Evolutionary conservation across 2,113 vertebrate species (phyloP), one percentile per base, ranked within the genome.

Genomic region (Okapia johnstoni): DNA sequence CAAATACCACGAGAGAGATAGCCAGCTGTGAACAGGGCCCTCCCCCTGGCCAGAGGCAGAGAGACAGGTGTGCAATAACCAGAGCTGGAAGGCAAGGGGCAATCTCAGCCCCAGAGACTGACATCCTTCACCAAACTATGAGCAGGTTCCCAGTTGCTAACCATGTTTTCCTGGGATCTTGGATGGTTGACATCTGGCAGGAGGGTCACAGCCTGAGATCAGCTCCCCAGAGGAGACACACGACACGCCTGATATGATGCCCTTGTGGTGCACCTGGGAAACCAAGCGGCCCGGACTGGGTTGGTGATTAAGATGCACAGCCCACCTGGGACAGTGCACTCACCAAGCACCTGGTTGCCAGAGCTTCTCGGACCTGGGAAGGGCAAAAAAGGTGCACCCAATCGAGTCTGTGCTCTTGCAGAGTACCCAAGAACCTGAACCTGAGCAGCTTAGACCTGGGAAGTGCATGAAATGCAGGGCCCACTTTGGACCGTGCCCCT

Each of bases 271-370:
- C 66, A 70, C 0, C 1, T 36, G 66, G 66, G 19, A 40, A 70
- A 70, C n/a, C n/a, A 23, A 70, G 66, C 0, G 10, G n/a, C 66
- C 17, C 0, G 0, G 63, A 11, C 19, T 36, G 19, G 19, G n/a
- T 19, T 36, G 63, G 19, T 36, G n/a, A 70, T 36, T 70, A 36
- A 36, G 4, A 70, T 70, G 17, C 21, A n/a, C 21, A 70, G 9
- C n/a, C 9, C n/a, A 36, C 9, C n/a, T 11, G 63, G 63, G 63
- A 70, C n/a, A 23, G 21, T 40, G 66, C 0, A 4, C n/a, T 70
- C 19, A 70, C 19, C 66, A 70, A 40, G 15, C n/a, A 70, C 2
- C 66, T 70, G n/a, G n/a, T 23, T 70, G 2, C 5, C 66, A 2
- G 0, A 70, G 66, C 66, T 70, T 21, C 19, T 36, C 11, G 19